phyloP scores from a whole-genome alignment of 2,797 vertebrate species.

The Pseudomugil gertrudae region DNA sequence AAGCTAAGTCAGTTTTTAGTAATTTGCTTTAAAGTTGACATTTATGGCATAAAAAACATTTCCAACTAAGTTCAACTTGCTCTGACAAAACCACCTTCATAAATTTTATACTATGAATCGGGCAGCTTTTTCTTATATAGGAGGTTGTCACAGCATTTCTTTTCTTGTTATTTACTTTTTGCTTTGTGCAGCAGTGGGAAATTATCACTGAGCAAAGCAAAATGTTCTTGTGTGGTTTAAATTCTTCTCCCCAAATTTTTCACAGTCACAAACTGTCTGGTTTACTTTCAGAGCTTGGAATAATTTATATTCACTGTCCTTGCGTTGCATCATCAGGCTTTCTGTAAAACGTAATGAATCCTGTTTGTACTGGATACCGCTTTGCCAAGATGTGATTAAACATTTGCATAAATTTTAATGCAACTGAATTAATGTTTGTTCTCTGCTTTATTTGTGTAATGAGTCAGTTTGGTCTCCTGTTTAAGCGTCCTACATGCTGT shows the following conservation, averaged over 20 bases:
- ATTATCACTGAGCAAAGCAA: not conserved
- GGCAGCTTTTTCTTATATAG: no score
- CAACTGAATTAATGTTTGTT: conserved; percentile 58
- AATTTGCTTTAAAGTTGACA: no score
- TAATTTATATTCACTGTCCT: conserved; percentile 53
- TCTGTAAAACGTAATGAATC: conserved; percentile 53
- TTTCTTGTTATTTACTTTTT: not conserved
- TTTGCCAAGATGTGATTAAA: conserved; percentile 74
- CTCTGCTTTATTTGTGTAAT: conserved; percentile 29
- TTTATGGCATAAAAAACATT: no score
- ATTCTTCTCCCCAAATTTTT: conserved; percentile 16
- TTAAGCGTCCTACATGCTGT: conserved; percentile 10
- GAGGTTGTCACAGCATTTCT: not conserved
- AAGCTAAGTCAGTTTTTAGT: no score
- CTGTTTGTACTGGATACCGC: conserved; percentile 73
- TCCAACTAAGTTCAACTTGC: no score
- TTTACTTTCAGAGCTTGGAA: conserved; percentile 44
- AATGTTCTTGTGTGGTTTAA: not conserved
- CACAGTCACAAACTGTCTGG: not conserved
- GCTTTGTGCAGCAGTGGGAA: not conserved
- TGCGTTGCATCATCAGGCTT: conserved; percentile 41
- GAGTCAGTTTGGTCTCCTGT: conserved; percentile 25
- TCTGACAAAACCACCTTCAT: no score
- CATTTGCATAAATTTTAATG: conserved; percentile 69
- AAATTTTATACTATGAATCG: no score